Evolutionary conservation across 2,888 invertebrate species (phyloP).

Genomic region (Pemphredon lugubris): DNA sequence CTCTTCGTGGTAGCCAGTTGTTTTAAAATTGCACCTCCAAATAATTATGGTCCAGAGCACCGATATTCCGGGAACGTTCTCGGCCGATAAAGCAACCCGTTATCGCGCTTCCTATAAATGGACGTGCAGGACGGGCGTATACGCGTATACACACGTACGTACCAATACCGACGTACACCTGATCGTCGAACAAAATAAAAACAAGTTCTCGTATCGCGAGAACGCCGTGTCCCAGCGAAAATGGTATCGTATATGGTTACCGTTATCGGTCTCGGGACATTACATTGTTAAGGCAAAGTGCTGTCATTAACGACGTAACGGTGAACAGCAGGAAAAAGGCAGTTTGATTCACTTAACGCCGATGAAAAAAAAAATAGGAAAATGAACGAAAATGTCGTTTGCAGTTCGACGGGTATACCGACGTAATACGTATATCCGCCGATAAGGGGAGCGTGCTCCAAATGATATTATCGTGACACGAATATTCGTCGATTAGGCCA

Average conservation of each 20-base stretch:
- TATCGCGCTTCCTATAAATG: conserved; percentile 32
- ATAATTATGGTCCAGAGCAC: conserved; percentile 19
- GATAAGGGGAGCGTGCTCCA: conserved; percentile 34
- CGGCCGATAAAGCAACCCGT: conserved; percentile 14
- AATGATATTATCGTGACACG: conserved; percentile 43
- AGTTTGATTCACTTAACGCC: conserved; percentile 30
- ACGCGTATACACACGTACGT: conserved; percentile 10
- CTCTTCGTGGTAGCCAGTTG: not conserved
- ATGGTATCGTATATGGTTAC: conserved; percentile 37
- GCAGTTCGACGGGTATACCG: no score
- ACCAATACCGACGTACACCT: conserved; percentile 8
- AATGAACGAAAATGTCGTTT: no score
- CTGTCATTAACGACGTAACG: conserved; percentile 48
- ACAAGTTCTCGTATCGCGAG: conserved; percentile 24
- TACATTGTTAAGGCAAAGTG: conserved; percentile 45
- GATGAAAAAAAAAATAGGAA: not conserved
- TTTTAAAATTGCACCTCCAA: no score
- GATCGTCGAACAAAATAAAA: conserved; percentile 25
- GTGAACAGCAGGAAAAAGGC: conserved; percentile 13
- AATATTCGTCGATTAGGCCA: no score
- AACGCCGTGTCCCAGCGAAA: conserved; percentile 32
- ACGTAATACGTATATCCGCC: conserved; percentile 20
- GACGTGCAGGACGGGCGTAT: conserved; percentile 8
- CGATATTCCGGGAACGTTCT: conserved; percentile 19
- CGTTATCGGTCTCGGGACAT: conserved; percentile 41